Conservation (phyloP, 2,888 invertebrate genomes). For the Spilarctia lutea region DNA sequence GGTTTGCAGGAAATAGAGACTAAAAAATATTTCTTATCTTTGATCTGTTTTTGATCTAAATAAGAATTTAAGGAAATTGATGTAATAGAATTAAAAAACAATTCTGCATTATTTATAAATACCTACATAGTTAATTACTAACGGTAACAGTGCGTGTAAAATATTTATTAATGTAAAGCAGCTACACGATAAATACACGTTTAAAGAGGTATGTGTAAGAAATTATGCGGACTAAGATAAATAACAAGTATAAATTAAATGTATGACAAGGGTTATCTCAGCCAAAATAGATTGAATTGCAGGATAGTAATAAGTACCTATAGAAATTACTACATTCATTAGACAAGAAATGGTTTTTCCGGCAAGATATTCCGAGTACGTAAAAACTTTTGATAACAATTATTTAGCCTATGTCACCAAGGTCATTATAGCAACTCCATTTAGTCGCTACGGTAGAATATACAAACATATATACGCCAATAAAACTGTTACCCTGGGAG, state of each 20-base stretch:
- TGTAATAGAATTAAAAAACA: not conserved
- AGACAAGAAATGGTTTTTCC: no score
- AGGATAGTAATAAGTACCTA: not conserved
- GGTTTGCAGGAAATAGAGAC: not conserved
- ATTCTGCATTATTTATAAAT: not conserved
- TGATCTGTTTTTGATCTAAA: not conserved
- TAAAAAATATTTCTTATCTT: not conserved
- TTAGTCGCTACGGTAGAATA: no score
- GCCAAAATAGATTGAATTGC: not conserved
- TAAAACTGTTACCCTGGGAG: no score
- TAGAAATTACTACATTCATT: not conserved
- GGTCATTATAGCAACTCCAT: no score
- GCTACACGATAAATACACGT: not conserved
- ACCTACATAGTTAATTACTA: not conserved
- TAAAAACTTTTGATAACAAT: no score
- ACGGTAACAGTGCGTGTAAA: not conserved
- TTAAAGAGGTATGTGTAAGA: not conserved
- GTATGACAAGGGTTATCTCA: not conserved
- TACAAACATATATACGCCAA: no score
- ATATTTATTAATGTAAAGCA: not conserved
- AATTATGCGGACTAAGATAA: not conserved
- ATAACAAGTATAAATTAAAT: not conserved
- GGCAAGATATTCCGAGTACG: no score
- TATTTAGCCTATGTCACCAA: no score
- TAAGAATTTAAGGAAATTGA: not conserved